Percentiles rank a stretch among this genome's conserved stretches.
These are phyloP conservation scores for Cisticola juncidis DNA, from an alignment of 2,113 vertebrate genomes.

Conservation along the genomic window DNA sequence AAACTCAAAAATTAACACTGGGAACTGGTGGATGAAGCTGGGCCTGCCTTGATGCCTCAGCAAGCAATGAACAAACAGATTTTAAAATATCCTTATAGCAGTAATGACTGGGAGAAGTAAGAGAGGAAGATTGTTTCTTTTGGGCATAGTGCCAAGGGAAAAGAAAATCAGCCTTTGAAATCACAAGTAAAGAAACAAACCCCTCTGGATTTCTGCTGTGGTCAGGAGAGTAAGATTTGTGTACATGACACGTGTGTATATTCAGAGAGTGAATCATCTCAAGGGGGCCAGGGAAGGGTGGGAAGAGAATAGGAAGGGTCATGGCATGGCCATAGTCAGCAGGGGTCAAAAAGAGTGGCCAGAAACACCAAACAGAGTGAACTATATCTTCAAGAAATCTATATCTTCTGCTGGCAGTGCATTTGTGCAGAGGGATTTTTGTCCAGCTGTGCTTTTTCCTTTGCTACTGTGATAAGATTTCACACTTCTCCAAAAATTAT, in stretches of 20 bases:
- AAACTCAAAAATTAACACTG: not conserved
- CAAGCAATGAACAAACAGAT: not conserved
- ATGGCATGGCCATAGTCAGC: not conserved
- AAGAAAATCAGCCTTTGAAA: not conserved
- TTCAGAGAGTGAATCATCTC: not conserved
- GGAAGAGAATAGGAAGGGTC: not conserved
- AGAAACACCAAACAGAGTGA: not conserved
- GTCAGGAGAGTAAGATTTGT: constrained; percentile 1
- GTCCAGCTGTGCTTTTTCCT: not conserved
- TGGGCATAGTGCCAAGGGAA: not conserved
- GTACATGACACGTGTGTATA: not conserved
- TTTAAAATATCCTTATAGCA: not conserved
- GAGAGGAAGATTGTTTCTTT: not conserved
- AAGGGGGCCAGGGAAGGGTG: not conserved
- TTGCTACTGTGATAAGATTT: not conserved
- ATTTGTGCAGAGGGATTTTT: not conserved
- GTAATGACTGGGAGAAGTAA: not conserved
- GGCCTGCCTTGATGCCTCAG: not conserved
- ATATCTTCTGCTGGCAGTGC: not conserved
- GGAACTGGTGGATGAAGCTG: not conserved
- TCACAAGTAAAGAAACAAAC: not conserved
- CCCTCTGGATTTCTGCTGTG: not conserved
- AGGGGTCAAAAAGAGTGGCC: not conserved
- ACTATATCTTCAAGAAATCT: not conserved
- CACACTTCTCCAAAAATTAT: not conserved